Conservation (phyloP, 2,888 invertebrate species). For the Odontocerum albicorne region DNA sequence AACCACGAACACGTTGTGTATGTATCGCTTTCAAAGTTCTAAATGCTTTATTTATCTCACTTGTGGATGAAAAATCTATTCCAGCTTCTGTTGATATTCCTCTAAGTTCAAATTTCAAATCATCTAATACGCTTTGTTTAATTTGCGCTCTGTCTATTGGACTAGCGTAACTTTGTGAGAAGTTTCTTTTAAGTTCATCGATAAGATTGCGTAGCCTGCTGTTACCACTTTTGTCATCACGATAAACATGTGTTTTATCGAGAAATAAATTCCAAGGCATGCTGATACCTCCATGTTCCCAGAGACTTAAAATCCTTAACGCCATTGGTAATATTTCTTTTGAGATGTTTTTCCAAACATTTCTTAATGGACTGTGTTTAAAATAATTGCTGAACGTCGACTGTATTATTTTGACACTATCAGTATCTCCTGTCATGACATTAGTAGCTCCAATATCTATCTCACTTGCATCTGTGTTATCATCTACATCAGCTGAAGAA, state of each 20-base stretch:
- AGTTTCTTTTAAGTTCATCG: constrained; percentile 23
- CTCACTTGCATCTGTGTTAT: constrained; percentile 18
- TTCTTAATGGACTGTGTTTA: constrained; percentile 52
- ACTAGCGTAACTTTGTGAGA: background rate
- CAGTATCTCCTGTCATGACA: constrained; percentile 27
- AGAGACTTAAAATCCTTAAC: constrained; percentile 54
- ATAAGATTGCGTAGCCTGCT: constrained; percentile 23
- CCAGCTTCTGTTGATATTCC: constrained; percentile 11
- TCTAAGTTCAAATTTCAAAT: constrained; percentile 14
- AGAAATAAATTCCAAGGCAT: constrained; percentile 39
- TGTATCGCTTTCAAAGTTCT: constrained; percentile 4
- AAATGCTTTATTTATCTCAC: background rate
- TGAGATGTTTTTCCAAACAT: constrained; percentile 54
- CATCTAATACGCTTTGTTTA: constrained; percentile 8
- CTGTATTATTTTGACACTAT: constrained; percentile 26
- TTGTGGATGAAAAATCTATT: background rate
- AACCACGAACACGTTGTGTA: background rate
- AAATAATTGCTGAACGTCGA: constrained; percentile 49
- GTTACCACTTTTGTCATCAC: constrained; percentile 11
- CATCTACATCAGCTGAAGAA: constrained; percentile 29
- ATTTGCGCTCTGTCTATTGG: constrained; percentile 5
- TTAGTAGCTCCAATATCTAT: constrained; percentile 29
- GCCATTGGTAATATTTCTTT: constrained; percentile 52
- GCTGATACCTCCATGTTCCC: constrained; percentile 58
- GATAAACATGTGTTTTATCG: constrained; percentile 26